A percentile compares a stretch with the other conserved stretches of the same genome.
Evolutionary conservation across 1,140 invertebrate species (phyloP).

Genomic region (Melanaphis sacchari): DNA sequence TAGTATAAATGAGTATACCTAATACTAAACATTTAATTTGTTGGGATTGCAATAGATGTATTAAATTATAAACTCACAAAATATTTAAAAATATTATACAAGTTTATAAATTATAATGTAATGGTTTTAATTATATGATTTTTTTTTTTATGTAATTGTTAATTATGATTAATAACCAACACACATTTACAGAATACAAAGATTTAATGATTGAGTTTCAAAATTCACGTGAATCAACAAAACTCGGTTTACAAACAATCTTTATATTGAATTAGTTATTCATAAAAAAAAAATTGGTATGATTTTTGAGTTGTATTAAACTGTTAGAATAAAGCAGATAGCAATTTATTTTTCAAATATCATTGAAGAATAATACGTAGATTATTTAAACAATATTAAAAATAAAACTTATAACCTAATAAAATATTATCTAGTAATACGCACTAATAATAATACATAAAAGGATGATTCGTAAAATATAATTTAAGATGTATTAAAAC

Average conservation of each 20-base stretch:
- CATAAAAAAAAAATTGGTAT: background rate
- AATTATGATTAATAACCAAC: background rate
- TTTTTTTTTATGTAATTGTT: too few species aligned
- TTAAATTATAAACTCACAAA: background rate
- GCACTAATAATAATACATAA: background rate
- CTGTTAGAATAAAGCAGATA: background rate
- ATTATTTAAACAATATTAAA: background rate
- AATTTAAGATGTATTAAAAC: background rate
- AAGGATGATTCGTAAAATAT: background rate
- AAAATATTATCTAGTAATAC: background rate
- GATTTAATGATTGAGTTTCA: background rate
- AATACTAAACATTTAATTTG: background rate
- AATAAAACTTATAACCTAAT: background rate
- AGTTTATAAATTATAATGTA: background rate
- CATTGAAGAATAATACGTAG: background rate
- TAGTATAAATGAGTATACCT: background rate
- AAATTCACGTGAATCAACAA: background rate
- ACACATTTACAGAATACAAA: background rate
- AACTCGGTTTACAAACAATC: background rate
- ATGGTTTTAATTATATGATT: background rate
- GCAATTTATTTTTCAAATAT: background rate
- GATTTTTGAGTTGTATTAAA: background rate
- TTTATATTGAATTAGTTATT: background rate
- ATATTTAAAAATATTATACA: background rate
- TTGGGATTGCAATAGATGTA: background rate